These are phyloP conservation scores for Caenorhabditis inopinata DNA, from an alignment of 1,140 invertebrate genomes.

Conservation along the genomic window DNA sequence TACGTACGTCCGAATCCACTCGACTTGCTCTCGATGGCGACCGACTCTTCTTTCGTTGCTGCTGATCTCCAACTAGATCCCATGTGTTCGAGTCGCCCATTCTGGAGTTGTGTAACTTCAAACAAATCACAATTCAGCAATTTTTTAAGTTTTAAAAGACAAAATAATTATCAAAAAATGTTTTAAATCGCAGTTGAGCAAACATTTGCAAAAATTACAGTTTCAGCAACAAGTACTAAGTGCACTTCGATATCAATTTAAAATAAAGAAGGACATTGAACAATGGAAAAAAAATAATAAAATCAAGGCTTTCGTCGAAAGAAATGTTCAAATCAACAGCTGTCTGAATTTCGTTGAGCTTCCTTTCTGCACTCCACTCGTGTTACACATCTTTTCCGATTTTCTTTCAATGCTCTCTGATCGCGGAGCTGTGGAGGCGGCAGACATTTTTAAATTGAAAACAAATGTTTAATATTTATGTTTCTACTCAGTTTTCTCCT, in stretches of 20 bases:
- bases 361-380: not conserved
- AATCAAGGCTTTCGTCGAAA: not conserved
- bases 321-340: constrained; percentile 20
- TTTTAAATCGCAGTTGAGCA: no score
- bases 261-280: no score
- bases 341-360: not conserved
- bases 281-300: not conserved
- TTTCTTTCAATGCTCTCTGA: not conserved
- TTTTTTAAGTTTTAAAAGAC: no score
- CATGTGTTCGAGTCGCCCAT: constrained; percentile 53
- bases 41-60: constrained; percentile 25
- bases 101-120: not conserved
- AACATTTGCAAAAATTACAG: no score
- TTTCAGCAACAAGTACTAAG: no score
- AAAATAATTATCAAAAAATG: no score
- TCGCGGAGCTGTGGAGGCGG: not conserved
- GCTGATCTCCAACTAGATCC: constrained; percentile 56
- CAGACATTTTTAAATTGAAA: not conserved
- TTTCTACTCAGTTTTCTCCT: not conserved
- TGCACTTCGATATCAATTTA: no score
- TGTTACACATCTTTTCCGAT: constrained; percentile 1
- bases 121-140: no score
- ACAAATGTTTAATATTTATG: not conserved
- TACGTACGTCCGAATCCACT: constrained; percentile 36
- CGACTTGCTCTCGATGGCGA: constrained; percentile 46